Base-by-base conservation (phyloP, 1,140 invertebrate genomes). In the Philopotamus ludificatus region DNA sequence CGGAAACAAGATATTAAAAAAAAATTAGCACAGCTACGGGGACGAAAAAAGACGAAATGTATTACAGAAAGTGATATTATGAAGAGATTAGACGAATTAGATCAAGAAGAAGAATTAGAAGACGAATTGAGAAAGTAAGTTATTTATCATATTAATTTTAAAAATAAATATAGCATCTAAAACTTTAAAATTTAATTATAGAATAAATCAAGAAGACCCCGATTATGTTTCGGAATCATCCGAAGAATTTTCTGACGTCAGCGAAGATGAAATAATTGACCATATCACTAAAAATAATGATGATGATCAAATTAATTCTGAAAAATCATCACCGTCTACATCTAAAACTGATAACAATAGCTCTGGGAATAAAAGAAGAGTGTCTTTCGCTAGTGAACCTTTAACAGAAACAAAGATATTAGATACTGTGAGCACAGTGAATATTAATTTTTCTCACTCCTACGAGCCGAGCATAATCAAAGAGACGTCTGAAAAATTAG, bases 51-150 rank as follows among this genome's bases (percentile, higher is more conserved):
- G 69, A 62, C 16, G 39, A 66, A 74, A 66, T 74, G 72, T 61
- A 73, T 75, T 68, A 77, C 73, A 54, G 80, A 83, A 68, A 72
- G 78, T 66, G 80, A 83, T 59, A 65, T 85, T 25, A 73, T 81
- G 68, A 68, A 72, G 26, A 74, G 76, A 47, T 68, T 86, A 20
- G 82, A 86, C 73, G 77, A 83, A 72, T 73, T 85, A 44, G 84
- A 86, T 67, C 65, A 81, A 65, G 72, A 83, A 66, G 85, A 85
- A 71, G 81, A 85, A 68, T 63, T 85, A 22, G 78, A 85, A 75
- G 82, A 83, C 74, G 79, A 83, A 77, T 74, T 82, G 65, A 74
- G 79, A 21, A 77, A 76, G 78, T 81, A 72, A 62, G 9, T 62
- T 10, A 15, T 18, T 64, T 47, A n/a, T 47, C n/a, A 18, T 53